phyloP scores from a whole-genome alignment of 2,797 vertebrate genomes.

The Crenuchus spilurus region DNA sequence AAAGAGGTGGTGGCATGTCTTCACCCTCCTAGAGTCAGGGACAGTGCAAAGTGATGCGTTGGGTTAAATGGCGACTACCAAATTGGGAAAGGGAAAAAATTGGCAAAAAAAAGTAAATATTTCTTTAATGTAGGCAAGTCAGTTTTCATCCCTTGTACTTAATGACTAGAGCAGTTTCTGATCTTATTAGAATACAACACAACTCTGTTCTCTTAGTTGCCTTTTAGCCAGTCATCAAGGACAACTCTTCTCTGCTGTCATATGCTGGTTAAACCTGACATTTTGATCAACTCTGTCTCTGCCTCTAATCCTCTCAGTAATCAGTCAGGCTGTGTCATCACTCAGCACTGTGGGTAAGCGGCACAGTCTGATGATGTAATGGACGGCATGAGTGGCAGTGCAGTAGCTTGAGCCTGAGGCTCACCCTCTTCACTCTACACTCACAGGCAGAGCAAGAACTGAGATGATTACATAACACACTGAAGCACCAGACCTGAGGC shows the following conservation, averaged over 20 bases:
- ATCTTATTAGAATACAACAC: not conserved
- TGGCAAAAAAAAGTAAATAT: not conserved
- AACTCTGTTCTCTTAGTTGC: not conserved
- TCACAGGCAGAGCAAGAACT: not conserved
- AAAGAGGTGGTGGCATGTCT: too few species aligned
- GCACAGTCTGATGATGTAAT: conserved; percentile 1
- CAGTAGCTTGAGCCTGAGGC: not conserved
- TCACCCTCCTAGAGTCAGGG: too few species aligned
- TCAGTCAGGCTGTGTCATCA: not conserved
- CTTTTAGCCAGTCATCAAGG: not conserved
- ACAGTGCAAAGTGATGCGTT: too few species aligned
- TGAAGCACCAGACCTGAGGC: not conserved
- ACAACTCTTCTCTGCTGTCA: not conserved
- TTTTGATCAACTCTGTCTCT: not conserved
- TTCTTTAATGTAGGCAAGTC: not conserved
- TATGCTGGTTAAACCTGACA: not conserved
- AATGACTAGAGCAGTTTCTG: not conserved
- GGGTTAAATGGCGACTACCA: too few species aligned
- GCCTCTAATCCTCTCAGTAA: not conserved
- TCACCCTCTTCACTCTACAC: not conserved
- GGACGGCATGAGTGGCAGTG: not conserved
- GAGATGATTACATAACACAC: conserved; percentile 1
- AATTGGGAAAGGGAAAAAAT: too few species aligned
- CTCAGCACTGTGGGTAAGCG: not conserved
- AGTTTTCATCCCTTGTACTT: not conserved